Conservation (phyloP, 2,113 vertebrate species). For the human region GRCh38 chr1:88894501-88895000, state of each 20-base stretch:
- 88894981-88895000: background rate
- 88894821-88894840: background rate
- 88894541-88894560: too few relatives aligned
- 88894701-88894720: background rate
- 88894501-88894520: too few relatives aligned
- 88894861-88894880: too few relatives aligned
- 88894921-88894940: background rate
- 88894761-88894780: background rate
- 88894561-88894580: too few relatives aligned
- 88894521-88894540: too few relatives aligned
- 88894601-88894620: too few relatives aligned
- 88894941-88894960: background rate
- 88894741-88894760: background rate
- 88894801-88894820: background rate
- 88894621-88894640: background rate
- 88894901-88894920: background rate
- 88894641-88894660: background rate
- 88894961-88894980: background rate
- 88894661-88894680: conserved; percentile 1
- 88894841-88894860: background rate
- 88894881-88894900: too few relatives aligned
- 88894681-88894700: background rate
- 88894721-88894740: background rate
- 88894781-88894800: background rate
- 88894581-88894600: too few relatives aligned